These are phyloP conservation scores for Coenobita brevimanus DNA, from an alignment of 1,140 invertebrate genomes.

Conservation along the genomic window DNA sequence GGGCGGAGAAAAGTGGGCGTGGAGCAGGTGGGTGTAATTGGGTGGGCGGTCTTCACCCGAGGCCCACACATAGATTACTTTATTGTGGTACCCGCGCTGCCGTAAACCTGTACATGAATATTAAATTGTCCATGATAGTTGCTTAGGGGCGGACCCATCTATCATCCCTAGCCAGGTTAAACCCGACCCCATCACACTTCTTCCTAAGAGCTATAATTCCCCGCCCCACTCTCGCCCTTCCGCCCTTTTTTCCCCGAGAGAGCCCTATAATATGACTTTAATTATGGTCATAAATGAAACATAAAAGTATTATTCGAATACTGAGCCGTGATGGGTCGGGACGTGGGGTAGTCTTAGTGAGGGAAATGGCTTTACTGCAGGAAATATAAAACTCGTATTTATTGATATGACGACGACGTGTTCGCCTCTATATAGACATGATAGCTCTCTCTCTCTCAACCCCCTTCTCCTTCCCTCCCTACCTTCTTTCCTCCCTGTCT, in stretches of 20 bases:
- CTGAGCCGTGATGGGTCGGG: slow-evolving; percentile 47
- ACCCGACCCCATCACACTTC: not conserved
- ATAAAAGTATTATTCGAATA: slow-evolving; percentile 56
- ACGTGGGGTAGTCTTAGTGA: slow-evolving; percentile 11
- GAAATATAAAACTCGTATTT: slow-evolving; percentile 60
- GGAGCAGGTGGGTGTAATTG: not conserved
- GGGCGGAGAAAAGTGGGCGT: no score
- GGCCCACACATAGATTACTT: slow-evolving; percentile 30
- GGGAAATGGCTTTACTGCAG: slow-evolving; percentile 57
- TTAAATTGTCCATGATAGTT: slow-evolving; percentile 37
- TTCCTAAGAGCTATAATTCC: slow-evolving; percentile 6
- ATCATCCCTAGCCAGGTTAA: no score
- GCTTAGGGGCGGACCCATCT: no score
- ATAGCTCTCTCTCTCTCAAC: not conserved
- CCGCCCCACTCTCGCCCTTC: not conserved
- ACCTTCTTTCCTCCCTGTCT: not conserved
- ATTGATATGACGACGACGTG: slow-evolving; percentile 42
- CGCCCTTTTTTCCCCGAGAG: not conserved
- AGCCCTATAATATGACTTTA: slow-evolving; percentile 59
- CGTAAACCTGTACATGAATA: slow-evolving; percentile 59
- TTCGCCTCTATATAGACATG: slow-evolving; percentile 14
- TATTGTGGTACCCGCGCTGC: slow-evolving; percentile 47
- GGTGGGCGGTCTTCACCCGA: slow-evolving; percentile 4
- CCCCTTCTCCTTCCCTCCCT: not conserved
- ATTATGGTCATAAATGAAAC: slow-evolving; percentile 63